Evolutionary conservation across 2,797 vertebrate species (phyloP).

Genomic region (Acanthornis magna): DNA sequence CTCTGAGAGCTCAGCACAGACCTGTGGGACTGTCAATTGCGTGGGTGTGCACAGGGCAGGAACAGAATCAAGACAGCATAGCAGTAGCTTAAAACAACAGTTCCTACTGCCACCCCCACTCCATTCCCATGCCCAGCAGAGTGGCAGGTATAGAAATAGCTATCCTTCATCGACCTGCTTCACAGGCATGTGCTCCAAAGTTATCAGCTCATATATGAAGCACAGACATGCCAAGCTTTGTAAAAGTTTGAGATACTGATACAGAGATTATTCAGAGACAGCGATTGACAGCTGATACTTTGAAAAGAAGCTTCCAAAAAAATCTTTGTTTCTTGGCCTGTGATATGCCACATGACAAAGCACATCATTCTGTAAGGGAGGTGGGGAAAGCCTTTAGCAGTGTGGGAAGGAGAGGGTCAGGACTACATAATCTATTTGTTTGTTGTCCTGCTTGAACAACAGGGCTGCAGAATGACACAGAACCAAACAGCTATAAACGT

Average conservation of each 20-base stretch:
- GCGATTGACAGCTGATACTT: neutral
- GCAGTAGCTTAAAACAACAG: neutral
- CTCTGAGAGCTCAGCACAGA: neutral
- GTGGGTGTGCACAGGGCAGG: neutral
- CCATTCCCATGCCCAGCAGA: neutral
- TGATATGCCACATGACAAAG: conserved; percentile 44
- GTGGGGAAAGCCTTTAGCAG: neutral
- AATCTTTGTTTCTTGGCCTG: neutral
- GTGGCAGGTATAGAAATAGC: neutral
- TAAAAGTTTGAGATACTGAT: neutral
- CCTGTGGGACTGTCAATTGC: neutral
- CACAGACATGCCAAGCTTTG: neutral
- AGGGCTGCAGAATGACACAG: neutral
- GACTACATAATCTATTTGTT: conserved; percentile 22
- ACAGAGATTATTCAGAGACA: conserved; percentile 12
- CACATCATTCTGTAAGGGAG: neutral
- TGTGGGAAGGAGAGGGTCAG: conserved; percentile 40
- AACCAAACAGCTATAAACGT: neutral
- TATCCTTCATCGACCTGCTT: neutral
- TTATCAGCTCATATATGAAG: neutral
- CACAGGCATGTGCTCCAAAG: neutral
- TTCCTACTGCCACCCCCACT: neutral
- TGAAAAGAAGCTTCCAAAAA: neutral
- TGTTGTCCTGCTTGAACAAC: conserved; percentile 31
- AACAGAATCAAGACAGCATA: neutral